Base-by-base conservation (phyloP, 2,797 vertebrate genomes). In the Poeciliopsis turneri region DNA sequence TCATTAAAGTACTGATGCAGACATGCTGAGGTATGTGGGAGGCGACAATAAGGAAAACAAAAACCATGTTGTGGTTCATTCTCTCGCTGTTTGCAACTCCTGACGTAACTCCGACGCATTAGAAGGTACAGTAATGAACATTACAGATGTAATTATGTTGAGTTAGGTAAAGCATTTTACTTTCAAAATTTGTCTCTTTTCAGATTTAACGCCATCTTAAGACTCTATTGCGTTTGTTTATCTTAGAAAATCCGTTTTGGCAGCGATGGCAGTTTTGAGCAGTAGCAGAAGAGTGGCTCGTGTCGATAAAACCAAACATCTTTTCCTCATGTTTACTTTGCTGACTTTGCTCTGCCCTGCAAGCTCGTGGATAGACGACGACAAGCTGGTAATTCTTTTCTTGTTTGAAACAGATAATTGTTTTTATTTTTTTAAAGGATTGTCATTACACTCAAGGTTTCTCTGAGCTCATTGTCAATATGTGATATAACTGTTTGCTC, bases 291-390 rank as follows among this genome's bases (percentile, higher is more conserved):
- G 33, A 66, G 18, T 23, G 18, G 18, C 33, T 39, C 18, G 33
- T 36, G 33, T 66, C 30, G 1, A 30, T 18, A 39, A 33, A 45
- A n/a, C 23, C 23, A 76, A 66, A 39, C 12, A 47, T 5, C 33
- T 76, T 5, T 49, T 66, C 20, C 9, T 76, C 74, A n/a, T 49
- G 0, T 76, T 76, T 28, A 49, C 45, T 0, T 45, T 76, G 74
- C 33, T 66, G 0, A 49, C 2, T 76, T 9, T 76, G 20, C 20
- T 49, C 64, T 51, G 30, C 57, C 59, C 47, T 18, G 15, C 75
- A 39, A 66, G 43, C 0, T 0, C 59, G 5, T 16, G 33, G 0
- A 49, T 0, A 16, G 30, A 76, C 45, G 46, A 66, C 2, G 0
- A 51, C 15, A 6, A 8, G 0, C 41, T 64, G 74, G 74, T 75